Conservation (phyloP, 2,113 vertebrate genomes). For the Eurystomus gularis region DNA sequence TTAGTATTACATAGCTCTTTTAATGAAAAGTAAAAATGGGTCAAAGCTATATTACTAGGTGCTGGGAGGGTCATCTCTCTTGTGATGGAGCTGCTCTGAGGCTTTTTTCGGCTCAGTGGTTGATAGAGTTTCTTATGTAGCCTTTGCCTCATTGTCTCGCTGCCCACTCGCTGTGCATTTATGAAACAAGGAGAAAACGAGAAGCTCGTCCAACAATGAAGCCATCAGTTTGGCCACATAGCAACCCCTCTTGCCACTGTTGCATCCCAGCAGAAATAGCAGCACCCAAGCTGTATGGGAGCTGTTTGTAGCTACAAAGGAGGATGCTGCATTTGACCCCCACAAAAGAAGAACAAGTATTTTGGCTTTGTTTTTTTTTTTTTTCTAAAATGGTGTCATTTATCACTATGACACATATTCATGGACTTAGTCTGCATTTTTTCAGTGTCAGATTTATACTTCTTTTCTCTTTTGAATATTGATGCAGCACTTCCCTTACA, state of each 20-base stretch:
- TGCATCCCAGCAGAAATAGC: background rate
- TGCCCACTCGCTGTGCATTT: background rate
- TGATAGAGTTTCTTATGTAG: background rate
- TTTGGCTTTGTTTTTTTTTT: background rate
- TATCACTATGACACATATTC: constrained; percentile 37
- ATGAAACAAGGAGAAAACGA: background rate
- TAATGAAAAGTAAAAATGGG: background rate
- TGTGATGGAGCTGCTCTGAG: background rate
- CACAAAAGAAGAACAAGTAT: background rate
- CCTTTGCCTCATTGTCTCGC: background rate
- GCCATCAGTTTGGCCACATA: background rate
- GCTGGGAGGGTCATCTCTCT: background rate
- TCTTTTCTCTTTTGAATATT: constrained; percentile 50
- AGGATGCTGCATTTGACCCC: constrained; percentile 8
- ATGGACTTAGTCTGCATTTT: constrained; percentile 50
- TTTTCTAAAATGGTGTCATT: constrained; percentile 23
- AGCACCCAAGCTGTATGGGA: accelerated
- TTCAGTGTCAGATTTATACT: constrained; percentile 22
- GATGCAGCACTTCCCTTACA: constrained; percentile 40
- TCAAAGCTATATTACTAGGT: background rate
- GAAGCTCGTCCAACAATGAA: background rate
- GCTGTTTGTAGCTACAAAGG: background rate
- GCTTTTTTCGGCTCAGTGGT: background rate
- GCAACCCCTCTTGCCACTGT: background rate
- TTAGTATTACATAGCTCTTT: background rate